phyloP scores from a whole-genome alignment of 2,888 invertebrate genomes.

The Lycophotia porphyrea region DNA sequence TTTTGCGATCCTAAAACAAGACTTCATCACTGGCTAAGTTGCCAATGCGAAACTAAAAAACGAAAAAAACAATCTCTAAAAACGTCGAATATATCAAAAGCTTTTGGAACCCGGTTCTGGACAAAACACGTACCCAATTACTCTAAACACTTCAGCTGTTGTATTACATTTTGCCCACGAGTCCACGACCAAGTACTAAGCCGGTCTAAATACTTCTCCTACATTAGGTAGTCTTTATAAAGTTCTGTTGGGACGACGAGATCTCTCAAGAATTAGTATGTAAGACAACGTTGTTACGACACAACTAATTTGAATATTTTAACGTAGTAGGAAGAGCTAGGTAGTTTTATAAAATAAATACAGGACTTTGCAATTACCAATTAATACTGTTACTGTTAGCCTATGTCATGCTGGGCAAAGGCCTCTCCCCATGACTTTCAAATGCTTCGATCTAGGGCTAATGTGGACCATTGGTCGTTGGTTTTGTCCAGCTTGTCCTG shows the following conservation, averaged over 20 bases:
- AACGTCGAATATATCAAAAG: background rate
- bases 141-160: constrained; percentile 11
- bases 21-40: no score
- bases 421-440: no score
- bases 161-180: background rate
- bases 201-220: constrained; percentile 13
- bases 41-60: no score
- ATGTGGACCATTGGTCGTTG: no score
- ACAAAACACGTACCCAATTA: constrained; percentile 17
- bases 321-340: constrained; percentile 10
- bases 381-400: no score
- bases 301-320: constrained; percentile 36
- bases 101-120: background rate
- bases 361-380: constrained; percentile 19
- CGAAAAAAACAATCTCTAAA: background rate
- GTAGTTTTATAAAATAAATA: constrained; percentile 21
- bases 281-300: constrained; percentile 10
- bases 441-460: no score
- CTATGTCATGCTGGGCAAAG: no score
- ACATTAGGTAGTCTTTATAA: constrained; percentile 24
- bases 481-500: no score
- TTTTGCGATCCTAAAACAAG: no score
- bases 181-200: background rate
- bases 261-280: constrained; percentile 34
- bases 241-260: background rate